Evolutionary conservation across 37 sponge, comb jelly and placozoan species (phyloP).

Genomic region (Halichondria panicea): DNA sequence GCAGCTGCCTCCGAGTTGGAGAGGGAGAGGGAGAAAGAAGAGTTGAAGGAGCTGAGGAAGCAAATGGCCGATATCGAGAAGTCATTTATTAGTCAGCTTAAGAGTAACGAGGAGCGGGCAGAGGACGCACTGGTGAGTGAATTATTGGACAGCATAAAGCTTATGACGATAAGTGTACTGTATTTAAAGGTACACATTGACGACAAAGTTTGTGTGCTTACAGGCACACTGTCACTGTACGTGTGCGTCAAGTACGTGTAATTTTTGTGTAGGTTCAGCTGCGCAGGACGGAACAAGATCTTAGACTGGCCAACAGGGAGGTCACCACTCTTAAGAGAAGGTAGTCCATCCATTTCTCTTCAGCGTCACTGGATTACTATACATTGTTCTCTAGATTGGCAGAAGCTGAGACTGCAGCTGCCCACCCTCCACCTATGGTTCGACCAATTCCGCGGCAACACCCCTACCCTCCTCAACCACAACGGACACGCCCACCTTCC

Average conservation of each 20-base stretch:
- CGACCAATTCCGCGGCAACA: not conserved
- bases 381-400: not conserved
- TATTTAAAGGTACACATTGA: not conserved
- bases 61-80: conserved; percentile 76
- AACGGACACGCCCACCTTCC: conserved; percentile 38
- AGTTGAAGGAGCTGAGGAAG: conserved; percentile 50
- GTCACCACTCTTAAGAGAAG: conserved; percentile 45
- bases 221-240: not conserved
- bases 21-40: conserved; percentile 68
- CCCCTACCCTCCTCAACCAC: conserved; percentile 1
- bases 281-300: conserved; percentile 63
- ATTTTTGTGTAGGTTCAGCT: conserved; percentile 41
- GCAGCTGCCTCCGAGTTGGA: conserved; percentile 55
- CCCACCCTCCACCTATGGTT: conserved; percentile 1
- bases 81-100: conserved; percentile 44
- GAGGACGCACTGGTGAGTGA: conserved; percentile 67
- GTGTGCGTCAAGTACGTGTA: no score
- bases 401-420: not conserved
- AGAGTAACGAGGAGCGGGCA: conserved; percentile 62
- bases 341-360: conserved; percentile 13
- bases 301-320: conserved; percentile 59
- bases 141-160: not conserved
- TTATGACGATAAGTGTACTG: not conserved
- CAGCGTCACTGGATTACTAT: no score
- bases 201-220: not conserved